phyloP scores from a whole-genome alignment of 2,888 invertebrate species.

The Abscondita cerata region DNA sequence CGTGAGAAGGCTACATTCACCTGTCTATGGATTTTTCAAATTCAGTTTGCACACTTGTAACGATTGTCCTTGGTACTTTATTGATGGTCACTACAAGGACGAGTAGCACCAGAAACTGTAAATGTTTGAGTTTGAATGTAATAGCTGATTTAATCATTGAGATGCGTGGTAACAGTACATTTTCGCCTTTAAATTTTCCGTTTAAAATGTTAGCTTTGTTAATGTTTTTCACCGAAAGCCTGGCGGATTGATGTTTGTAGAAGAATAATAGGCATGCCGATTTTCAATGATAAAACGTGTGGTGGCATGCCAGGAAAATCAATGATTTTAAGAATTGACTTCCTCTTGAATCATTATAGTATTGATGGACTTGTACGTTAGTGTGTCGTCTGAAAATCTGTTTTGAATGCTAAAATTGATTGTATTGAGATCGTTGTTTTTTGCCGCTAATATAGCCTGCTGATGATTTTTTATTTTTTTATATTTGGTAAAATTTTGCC shows the following conservation, averaged over 20 bases:
- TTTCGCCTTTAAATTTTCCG: conserved; percentile 3
- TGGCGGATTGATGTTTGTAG: not conserved
- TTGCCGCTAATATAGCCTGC: conserved; percentile 48
- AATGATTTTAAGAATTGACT: conserved; percentile 2
- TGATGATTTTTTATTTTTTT: conserved; percentile 42
- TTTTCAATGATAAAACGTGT: conserved; percentile 43
- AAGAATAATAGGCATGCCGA: conserved; percentile 45
- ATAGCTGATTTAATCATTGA: too few relatives aligned
- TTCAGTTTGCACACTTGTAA: not conserved
- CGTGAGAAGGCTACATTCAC: conserved; percentile 17
- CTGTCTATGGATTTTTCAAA: conserved; percentile 10
- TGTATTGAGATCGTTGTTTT: conserved; percentile 40
- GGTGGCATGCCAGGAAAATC: too few relatives aligned
- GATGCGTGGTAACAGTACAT: not conserved
- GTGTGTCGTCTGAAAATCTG: conserved; percentile 28
- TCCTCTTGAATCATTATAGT: conserved; percentile 34
- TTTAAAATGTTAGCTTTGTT: not conserved
- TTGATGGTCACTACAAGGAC: too few relatives aligned
- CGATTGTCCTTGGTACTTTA: too few relatives aligned
- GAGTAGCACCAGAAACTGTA: too few relatives aligned
- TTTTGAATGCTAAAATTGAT: conserved; percentile 32
- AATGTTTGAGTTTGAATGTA: too few relatives aligned
- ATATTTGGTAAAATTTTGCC: conserved; percentile 49
- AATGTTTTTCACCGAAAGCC: conserved; percentile 7
- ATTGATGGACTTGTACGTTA: conserved; percentile 39